These are phyloP conservation scores for Crenuchus spilurus DNA, from an alignment of 2,797 vertebrate genomes.

Conservation along the genomic window DNA sequence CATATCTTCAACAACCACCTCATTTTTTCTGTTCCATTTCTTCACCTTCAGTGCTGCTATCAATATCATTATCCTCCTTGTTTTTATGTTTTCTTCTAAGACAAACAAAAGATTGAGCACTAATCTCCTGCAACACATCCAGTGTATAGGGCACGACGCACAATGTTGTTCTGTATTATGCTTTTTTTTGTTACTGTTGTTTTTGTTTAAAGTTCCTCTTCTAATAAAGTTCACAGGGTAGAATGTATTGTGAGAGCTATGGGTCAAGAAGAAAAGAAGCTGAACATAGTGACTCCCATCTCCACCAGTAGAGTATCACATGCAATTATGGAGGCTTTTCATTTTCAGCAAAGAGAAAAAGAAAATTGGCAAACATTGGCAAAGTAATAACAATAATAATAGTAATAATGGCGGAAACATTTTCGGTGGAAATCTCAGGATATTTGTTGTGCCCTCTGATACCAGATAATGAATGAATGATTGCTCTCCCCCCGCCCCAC, in stretches of 20 bases:
- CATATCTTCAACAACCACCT: neutral
- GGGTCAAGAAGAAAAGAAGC: neutral
- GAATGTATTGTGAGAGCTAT: constrained; percentile 27
- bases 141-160: constrained; percentile 36
- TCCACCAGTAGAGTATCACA: constrained; percentile 9
- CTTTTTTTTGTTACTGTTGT: constrained; percentile 10
- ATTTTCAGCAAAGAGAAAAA: neutral
- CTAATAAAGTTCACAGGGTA: constrained; percentile 16
- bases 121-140: constrained; percentile 5
- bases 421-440: constrained; percentile 35
- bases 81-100: neutral
- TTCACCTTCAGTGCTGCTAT: constrained; percentile 32
- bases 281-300: neutral
- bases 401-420: constrained; percentile 8
- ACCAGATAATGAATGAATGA: constrained; percentile 9
- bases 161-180: constrained; percentile 43
- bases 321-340: constrained; percentile 21
- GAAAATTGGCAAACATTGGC: neutral
- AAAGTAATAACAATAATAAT: constrained; percentile 17
- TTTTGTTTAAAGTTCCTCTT: constrained; percentile 17
- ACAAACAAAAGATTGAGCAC: neutral
- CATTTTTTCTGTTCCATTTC: constrained; percentile 19
- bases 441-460: constrained; percentile 22
- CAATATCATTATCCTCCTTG: neutral
- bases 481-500: neutral